A percentile compares a stretch with the other conserved stretches of the same genome.
These are phyloP conservation scores for Laticauda colubrina DNA, from an alignment of 2,113 vertebrate genomes.

Conservation along the genomic window DNA sequence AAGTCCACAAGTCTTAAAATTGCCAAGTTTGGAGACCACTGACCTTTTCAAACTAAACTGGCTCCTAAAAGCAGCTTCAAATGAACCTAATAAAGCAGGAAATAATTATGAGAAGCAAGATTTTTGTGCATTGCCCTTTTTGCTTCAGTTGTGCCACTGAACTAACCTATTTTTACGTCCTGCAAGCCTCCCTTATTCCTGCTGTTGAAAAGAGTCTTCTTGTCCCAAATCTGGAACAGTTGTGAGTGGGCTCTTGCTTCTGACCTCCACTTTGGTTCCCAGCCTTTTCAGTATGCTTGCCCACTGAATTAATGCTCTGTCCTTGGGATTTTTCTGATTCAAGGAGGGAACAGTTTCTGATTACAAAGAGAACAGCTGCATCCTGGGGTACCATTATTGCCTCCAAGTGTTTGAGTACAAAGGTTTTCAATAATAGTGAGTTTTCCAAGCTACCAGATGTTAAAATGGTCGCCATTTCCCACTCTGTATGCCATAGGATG, in stretches of 20 bases:
- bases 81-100: neutral
- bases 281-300: slow-evolving; percentile 57
- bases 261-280: slow-evolving; percentile 45
- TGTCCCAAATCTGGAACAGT: neutral
- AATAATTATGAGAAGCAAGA: neutral
- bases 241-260: neutral
- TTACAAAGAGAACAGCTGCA: slow-evolving; percentile 46
- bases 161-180: neutral
- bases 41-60: neutral
- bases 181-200: neutral
- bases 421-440: slow-evolving; percentile 50
- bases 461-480: slow-evolving; percentile 50
- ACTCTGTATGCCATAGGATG: slow-evolving; percentile 36
- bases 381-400: slow-evolving; percentile 64
- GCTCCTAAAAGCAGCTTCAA: neutral
- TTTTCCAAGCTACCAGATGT: slow-evolving; percentile 33
- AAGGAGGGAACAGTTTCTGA: slow-evolving; percentile 18
- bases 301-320: slow-evolving; percentile 25
- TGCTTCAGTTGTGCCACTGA: neutral
- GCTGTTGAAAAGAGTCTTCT: neutral
- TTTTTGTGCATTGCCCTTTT: slow-evolving; percentile 7
- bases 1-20: too few species aligned
- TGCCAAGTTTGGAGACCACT: too few species aligned
- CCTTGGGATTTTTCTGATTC: neutral
- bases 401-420: slow-evolving; percentile 66